Conservation (phyloP, 2,888 invertebrate species). For the Chymomyza caudatula region DNA sequence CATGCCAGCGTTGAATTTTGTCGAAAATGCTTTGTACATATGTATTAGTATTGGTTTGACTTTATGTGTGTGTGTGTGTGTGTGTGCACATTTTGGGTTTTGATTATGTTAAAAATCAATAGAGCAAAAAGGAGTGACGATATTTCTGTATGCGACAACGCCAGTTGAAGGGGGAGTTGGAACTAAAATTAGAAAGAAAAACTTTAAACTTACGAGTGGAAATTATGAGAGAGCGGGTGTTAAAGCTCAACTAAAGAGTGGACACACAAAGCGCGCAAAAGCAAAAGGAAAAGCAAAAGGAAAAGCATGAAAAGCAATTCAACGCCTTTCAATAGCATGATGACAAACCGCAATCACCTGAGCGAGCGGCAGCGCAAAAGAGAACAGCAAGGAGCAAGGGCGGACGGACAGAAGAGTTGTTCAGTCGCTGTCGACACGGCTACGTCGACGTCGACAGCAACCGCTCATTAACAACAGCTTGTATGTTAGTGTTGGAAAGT, state of each 20-base stretch:
- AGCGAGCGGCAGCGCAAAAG: not conserved
- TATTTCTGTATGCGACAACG: not conserved
- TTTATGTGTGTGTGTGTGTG: slow-evolving; percentile 20
- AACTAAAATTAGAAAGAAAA: slow-evolving; percentile 1
- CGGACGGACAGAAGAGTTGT: not conserved
- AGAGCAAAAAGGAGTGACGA: slow-evolving; percentile 73
- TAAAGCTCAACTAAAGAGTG: not conserved
- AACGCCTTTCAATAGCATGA: not conserved
- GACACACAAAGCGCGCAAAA: not conserved
- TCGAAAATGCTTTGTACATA: slow-evolving; percentile 28
- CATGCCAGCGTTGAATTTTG: slow-evolving; percentile 38
- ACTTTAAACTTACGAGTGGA: slow-evolving; percentile 15
- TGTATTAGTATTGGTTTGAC: not conserved
- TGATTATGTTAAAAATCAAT: slow-evolving; percentile 77
- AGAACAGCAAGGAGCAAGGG: not conserved
- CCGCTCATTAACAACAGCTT: slow-evolving; percentile 54
- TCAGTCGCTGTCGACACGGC: not conserved
- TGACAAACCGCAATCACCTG: not conserved
- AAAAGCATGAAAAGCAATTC: not conserved
- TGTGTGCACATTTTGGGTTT: slow-evolving; percentile 65
- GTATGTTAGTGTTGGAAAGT: slow-evolving; percentile 23
- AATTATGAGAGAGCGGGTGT: not conserved
- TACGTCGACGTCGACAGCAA: not conserved
- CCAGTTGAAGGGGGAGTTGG: not conserved
- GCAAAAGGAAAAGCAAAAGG: not conserved